A percentile compares a stretch with the other conserved stretches of the same genome.
Conservation (phyloP, 2,797 vertebrate species). For the Avahi laniger region DNA sequence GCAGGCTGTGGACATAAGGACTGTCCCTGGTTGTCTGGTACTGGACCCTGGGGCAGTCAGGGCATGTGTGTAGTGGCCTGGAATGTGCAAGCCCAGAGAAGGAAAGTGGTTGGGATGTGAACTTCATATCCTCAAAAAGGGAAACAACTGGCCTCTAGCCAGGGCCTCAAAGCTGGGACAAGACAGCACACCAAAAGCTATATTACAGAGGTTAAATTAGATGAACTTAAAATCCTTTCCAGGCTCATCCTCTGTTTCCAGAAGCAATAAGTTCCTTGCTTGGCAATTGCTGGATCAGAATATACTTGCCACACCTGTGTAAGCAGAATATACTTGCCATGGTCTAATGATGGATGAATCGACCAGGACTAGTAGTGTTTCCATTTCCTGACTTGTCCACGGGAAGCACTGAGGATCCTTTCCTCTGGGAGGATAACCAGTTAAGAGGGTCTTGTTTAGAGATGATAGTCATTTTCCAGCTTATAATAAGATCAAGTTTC, state of each 20-base stretch:
- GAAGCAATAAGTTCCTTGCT: neutral
- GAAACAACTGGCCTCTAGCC: neutral
- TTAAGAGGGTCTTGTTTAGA: neutral
- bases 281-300: neutral
- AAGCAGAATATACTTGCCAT: neutral
- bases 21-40: neutral
- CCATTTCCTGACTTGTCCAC: neutral
- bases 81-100: neutral
- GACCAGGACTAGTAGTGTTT: neutral
- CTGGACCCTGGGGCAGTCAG: neutral
- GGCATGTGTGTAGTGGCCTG: neutral
- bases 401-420: neutral
- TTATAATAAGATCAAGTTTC: conserved; percentile 8
- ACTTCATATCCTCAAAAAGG: neutral
- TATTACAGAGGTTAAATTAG: neutral
- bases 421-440: neutral
- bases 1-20: neutral
- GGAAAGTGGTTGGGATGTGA: neutral
- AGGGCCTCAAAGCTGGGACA: neutral
- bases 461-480: neutral
- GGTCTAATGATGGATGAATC: neutral
- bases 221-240: neutral
- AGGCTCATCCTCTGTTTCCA: neutral
- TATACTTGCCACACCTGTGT: neutral
- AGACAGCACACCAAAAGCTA: neutral